Conservation (phyloP, 2,888 invertebrate species). For the Alloplasta piceator region DNA sequence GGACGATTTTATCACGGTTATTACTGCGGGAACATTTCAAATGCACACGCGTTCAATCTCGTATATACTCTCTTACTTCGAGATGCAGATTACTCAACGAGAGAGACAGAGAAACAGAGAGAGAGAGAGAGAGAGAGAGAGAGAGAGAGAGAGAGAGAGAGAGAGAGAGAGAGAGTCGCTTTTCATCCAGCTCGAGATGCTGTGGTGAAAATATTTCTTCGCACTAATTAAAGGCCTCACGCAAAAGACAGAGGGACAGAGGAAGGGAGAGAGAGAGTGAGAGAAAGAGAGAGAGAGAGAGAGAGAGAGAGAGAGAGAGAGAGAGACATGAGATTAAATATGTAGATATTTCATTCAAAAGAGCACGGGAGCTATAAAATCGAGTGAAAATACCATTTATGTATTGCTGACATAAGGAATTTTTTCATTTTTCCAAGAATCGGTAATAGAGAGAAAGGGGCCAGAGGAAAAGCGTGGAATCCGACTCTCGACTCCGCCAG, state of each 20-base stretch:
- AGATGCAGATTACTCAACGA: constrained; percentile 64
- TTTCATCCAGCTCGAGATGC: constrained; percentile 38
- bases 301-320: too few species aligned
- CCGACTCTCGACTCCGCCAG: constrained; percentile 13
- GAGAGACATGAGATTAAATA: constrained; percentile 30
- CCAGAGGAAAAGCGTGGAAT: constrained; percentile 12
- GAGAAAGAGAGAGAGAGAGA: too few species aligned
- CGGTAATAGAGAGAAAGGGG: constrained; percentile 31
- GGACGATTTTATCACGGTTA: constrained; percentile 66
- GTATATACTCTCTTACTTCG: constrained; percentile 55
- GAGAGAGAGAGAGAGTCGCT: constrained; percentile 32
- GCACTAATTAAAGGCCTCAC: constrained; percentile 61
- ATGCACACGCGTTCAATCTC: constrained; percentile 48
- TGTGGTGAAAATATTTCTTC: constrained; percentile 43
- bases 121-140: constrained; percentile 22
- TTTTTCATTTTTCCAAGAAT: constrained; percentile 45
- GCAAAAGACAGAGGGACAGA: background rate
- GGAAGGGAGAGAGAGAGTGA: background rate
- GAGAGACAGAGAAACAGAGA: constrained; percentile 15
- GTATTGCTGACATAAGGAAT: constrained; percentile 35
- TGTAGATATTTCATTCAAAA: constrained; percentile 28
- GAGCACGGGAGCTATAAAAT: constrained; percentile 33
- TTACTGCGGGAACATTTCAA: constrained; percentile 60
- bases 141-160: background rate
- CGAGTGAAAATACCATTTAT: constrained; percentile 28